These are phyloP conservation scores for Microtus pennsylvanicus DNA, from an alignment of 2,113 vertebrate genomes.

Conservation along the genomic window DNA sequence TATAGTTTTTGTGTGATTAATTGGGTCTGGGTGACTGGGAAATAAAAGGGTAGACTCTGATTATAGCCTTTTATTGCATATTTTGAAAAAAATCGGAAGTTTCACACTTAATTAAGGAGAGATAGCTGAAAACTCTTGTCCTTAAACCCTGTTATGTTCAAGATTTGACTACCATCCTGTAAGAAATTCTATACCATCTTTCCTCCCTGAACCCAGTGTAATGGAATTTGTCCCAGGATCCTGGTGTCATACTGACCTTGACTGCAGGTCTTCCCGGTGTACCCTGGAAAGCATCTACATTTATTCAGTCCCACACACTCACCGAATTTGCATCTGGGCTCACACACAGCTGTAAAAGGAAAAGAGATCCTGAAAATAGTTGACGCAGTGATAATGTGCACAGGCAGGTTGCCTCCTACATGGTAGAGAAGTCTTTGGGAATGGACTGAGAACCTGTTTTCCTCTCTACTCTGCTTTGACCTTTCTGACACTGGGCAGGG, in stretches of 20 bases:
- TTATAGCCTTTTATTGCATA: background rate
- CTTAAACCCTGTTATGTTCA: background rate
- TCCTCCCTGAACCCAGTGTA: background rate
- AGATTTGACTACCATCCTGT: background rate
- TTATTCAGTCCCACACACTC: conserved; percentile 95
- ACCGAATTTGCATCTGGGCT: conserved; percentile 94
- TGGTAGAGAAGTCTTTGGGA: background rate
- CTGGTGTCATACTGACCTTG: conserved; percentile 90
- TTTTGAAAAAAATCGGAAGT: background rate
- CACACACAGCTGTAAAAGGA: conserved; percentile 91
- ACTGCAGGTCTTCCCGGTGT: conserved; percentile 94
- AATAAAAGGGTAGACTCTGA: no score
- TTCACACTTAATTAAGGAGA: conserved; percentile 4
- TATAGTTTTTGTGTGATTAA: no score
- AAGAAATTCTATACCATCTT: background rate
- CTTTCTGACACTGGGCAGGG: background rate
- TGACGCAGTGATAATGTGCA: background rate
- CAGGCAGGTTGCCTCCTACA: accelerated
- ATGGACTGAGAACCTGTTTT: background rate
- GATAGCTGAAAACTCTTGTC: background rate
- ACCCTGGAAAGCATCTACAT: conserved; percentile 96
- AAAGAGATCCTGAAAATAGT: conserved; percentile 65
- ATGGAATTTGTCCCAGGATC: background rate
- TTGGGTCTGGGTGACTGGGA: no score
- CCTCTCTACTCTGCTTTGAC: background rate